A percentile compares a stretch with the other conserved stretches of the same genome.
Evolutionary conservation across 2,113 vertebrate genomes (phyloP).

Genomic region (Ondatra zibethicus): DNA sequence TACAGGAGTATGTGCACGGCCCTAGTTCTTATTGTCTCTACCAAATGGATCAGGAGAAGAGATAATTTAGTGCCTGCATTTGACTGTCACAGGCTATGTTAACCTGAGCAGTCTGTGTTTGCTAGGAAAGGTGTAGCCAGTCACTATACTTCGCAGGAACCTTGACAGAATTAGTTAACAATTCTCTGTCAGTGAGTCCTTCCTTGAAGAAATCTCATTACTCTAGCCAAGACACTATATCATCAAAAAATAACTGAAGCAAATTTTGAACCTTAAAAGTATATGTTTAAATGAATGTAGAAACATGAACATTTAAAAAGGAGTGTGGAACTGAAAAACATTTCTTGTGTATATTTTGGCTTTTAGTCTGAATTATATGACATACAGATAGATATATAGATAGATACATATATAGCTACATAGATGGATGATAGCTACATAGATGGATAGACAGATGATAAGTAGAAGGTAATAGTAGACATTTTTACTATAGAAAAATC

Average conservation of each 20-base stretch:
- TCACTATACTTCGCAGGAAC: slow-evolving; percentile 6
- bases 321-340: not conserved
- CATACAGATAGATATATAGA: not conserved
- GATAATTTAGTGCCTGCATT: not conserved
- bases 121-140: slow-evolving; percentile 10
- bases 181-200: not conserved
- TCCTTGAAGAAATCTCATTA: not conserved
- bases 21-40: not conserved
- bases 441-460: not conserved
- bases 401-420: not conserved
- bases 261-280: not conserved
- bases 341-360: not conserved
- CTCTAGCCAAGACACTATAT: not conserved
- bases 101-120: not conserved
- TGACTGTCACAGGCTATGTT: not conserved
- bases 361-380: not conserved
- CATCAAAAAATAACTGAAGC: not conserved
- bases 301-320: slow-evolving; percentile 25
- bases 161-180: slow-evolving; percentile 37
- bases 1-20: rapidly evolving
- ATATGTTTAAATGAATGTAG: slow-evolving; percentile 31
- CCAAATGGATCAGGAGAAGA: not conserved
- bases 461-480: not conserved
- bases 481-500: not conserved
- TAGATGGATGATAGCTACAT: not conserved